Base-by-base conservation (phyloP, 2,888 invertebrate genomes). In the Plagodis dolabraria region DNA sequence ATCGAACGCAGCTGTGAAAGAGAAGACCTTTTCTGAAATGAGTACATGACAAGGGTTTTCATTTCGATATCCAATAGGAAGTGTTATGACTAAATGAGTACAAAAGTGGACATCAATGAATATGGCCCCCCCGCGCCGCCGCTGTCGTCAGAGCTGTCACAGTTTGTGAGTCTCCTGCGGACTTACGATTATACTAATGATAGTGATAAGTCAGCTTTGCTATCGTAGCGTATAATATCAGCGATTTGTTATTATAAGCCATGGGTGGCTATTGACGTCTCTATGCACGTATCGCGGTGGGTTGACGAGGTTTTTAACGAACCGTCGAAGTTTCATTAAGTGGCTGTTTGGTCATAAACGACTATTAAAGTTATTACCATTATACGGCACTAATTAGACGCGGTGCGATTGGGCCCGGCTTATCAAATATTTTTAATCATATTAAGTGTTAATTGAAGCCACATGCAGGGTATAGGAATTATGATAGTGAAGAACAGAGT, bases 101-200 rank as follows among this genome's bases (percentile, higher is more conserved):
- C 81, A 83, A 76, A 82, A 68, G 73, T 70, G 71, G 70, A 67
- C 75, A 78, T 77, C 72, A 72, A 71, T 65, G 64, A 72, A 77
- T 80, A 77, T 61, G 72, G 67, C 63, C 68, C 69, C 68, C 67
- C 62, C 5, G 8, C 40, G 40, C 10, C 10, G 40, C 40, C 40
- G 10, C 22, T 5, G 71, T 72, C 78, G 77, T 76, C 78, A 76
- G 75, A 22, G 22, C 22, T 22, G 22, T 22, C 22, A 22, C 72
- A 76, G 69, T 68, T 73, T 63, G 70, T 74, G 64, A 58, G 71
- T 67, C 70, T 75, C 67, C 75, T 73, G 79, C 77, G 79, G 70
- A 67, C 77, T 34, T 69, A 69, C 82, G 77, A 90, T 89, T 90
- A 89, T 77, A 84, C 77, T 88, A 90, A 90, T 89, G 74, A 80